Conservation (phyloP, 2,888 invertebrate species). For the Plagodis pulveraria region DNA sequence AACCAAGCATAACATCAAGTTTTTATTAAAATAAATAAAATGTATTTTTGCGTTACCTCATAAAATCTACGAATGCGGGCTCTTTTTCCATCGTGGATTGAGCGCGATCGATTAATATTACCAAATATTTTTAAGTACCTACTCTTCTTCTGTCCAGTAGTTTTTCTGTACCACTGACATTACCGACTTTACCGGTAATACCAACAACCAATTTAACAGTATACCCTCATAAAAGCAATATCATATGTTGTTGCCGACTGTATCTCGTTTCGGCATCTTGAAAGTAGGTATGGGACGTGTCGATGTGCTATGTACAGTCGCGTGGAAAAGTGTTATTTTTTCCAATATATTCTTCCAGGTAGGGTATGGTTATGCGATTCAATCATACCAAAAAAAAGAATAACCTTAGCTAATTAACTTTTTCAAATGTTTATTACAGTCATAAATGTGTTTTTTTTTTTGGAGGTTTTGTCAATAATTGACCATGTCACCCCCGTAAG, state of each 20-base stretch:
- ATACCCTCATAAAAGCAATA: conserved; percentile 36
- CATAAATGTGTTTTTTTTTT: too few relatives aligned
- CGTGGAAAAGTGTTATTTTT: conserved; percentile 21
- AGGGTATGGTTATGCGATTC: background rate
- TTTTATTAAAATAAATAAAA: too few relatives aligned
- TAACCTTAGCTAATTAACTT: too few relatives aligned
- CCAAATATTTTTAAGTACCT: too few relatives aligned
- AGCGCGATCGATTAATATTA: too few relatives aligned
- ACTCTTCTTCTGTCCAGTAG: too few relatives aligned
- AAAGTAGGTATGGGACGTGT: conserved; percentile 70
- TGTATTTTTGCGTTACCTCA: conserved; percentile 86
- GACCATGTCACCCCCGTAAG: too few relatives aligned
- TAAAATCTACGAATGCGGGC: conserved; percentile 97
- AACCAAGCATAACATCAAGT: too few relatives aligned
- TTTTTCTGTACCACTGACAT: conserved; percentile 12
- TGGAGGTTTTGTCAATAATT: too few relatives aligned
- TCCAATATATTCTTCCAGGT: too few relatives aligned
- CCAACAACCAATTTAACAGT: conserved; percentile 38
- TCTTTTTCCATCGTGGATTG: conserved; percentile 90
- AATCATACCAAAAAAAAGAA: background rate
- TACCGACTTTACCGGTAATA: conserved; percentile 11
- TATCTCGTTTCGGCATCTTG: conserved; percentile 58
- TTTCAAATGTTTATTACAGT: too few relatives aligned
- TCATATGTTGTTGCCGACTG: conserved; percentile 28
- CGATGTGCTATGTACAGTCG: conserved; percentile 46